Evolutionary conservation across 2,113 vertebrate species (phyloP).

Genomic region (Garra rufa): DNA sequence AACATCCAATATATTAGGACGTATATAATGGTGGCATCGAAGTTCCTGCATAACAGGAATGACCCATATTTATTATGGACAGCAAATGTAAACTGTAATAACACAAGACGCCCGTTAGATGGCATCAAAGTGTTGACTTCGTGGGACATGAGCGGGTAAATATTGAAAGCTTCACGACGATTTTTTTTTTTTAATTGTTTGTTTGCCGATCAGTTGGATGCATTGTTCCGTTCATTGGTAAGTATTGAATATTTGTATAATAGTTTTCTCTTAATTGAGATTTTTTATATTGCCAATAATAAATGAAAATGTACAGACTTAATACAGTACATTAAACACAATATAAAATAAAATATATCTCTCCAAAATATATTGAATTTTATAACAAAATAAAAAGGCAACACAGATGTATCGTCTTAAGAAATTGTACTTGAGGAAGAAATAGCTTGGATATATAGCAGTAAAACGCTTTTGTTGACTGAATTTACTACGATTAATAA

Average conservation of each 20-base stretch:
- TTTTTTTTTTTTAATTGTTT: neutral
- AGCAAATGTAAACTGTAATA: neutral
- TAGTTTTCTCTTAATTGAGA: neutral
- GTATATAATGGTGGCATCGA: too few species aligned
- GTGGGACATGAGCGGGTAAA: neutral
- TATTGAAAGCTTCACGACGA: neutral
- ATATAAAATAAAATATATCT: neutral
- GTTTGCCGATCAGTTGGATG: neutral
- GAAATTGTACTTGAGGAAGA: too few species aligned
- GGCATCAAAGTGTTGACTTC: neutral
- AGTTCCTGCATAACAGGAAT: too few species aligned
- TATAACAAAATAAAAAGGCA: neutral
- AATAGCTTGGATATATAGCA: too few species aligned
- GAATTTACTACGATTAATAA: neutral
- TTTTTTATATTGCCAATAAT: neutral
- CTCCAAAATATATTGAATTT: neutral
- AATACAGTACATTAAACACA: neutral
- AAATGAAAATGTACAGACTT: neutral
- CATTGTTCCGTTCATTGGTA: neutral
- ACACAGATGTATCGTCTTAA: neutral
- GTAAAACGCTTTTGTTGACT: too few species aligned
- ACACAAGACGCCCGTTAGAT: neutral
- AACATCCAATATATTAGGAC: too few species aligned
- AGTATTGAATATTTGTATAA: neutral
- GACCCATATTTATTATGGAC: too few species aligned